These are phyloP conservation scores for Plebejus argus DNA, from an alignment of 2,888 invertebrate genomes.

Conservation along the genomic window DNA sequence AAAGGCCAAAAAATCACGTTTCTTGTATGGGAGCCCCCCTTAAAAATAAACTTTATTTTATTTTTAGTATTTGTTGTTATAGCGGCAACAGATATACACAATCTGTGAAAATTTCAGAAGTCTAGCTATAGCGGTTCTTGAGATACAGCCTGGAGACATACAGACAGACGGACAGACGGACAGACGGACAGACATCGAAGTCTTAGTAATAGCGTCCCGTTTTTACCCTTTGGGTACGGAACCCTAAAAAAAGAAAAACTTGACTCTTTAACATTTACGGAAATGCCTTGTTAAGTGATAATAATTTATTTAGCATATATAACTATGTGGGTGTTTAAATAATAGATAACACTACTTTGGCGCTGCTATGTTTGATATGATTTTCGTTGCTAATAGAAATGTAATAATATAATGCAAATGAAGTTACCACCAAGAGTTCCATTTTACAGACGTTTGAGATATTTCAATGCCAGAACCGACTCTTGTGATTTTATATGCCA, in stretches of 20 bases:
- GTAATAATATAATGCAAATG: conserved; percentile 31
- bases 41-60: no score
- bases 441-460: conserved; percentile 56
- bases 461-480: conserved; percentile 61
- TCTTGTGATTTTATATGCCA: conserved; percentile 60
- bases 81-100: no score
- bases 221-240: no score
- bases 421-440: conserved; percentile 69
- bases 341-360: not conserved
- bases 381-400: conserved; percentile 55
- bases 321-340: not conserved
- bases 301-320: not conserved
- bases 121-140: no score
- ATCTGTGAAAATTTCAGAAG: no score
- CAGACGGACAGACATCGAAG: no score
- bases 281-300: not conserved
- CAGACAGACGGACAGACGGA: no score
- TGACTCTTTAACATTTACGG: not conserved
- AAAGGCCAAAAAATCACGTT: no score
- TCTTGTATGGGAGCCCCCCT: no score
- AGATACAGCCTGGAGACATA: no score
- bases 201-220: no score
- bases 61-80: no score
- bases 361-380: conserved; percentile 42
- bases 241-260: not conserved